These are phyloP conservation scores for Brachionus rubens DNA, from an alignment of 1,140 invertebrate species.

Conservation along the genomic window DNA sequence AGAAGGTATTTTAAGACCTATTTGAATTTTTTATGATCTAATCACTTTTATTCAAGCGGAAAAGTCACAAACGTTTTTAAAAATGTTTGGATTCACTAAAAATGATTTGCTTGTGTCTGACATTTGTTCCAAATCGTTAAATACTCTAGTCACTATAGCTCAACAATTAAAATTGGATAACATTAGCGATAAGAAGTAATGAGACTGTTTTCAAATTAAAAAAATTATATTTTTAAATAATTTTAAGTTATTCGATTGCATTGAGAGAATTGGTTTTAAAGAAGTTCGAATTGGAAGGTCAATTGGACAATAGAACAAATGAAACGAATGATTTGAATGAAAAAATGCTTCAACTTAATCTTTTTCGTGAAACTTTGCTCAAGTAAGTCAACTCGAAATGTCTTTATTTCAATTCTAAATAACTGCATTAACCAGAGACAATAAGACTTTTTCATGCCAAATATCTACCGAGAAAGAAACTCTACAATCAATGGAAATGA, in stretches of 20 bases:
- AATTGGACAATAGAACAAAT: neutral
- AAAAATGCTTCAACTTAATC: constrained; percentile 8
- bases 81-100: constrained; percentile 18
- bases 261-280: constrained; percentile 13
- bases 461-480: neutral
- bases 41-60: too few relatives aligned
- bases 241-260: neutral
- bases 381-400: constrained; percentile 33
- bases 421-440: too few relatives aligned
- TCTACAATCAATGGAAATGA: constrained; percentile 15
- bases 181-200: neutral
- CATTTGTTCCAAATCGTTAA: constrained; percentile 18
- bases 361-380: constrained; percentile 3
- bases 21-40: neutral
- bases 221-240: neutral
- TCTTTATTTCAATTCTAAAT: neutral
- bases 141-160: neutral
- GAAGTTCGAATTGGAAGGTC: neutral
- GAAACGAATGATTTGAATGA: constrained; percentile 3
- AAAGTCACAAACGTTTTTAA: constrained; percentile 5
- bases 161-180: constrained; percentile 16
- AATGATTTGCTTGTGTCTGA: constrained; percentile 1
- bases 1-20: constrained; percentile 10
- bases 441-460: neutral
- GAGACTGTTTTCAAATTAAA: neutral